phyloP scores from a whole-genome alignment of 2,797 vertebrate species.

The Mormyrops boulengeri region DNA sequence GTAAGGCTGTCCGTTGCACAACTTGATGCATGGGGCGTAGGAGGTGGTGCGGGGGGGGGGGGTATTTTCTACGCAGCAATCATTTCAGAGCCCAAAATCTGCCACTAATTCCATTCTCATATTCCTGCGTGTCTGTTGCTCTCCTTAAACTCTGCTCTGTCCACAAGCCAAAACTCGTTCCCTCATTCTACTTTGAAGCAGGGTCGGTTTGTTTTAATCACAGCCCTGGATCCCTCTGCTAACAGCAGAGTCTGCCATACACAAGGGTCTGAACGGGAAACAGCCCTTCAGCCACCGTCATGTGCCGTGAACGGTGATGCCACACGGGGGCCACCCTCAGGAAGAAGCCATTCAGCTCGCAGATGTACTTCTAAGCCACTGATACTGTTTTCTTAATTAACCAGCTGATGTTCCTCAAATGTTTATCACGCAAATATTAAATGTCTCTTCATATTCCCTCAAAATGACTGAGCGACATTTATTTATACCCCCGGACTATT shows the following conservation, averaged over 20 bases:
- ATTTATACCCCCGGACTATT: not conserved
- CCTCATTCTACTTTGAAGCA: not conserved
- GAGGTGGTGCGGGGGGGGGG: not conserved
- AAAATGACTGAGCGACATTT: not conserved
- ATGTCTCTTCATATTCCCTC: not conserved
- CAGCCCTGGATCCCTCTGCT: not conserved
- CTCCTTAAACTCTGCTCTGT: not conserved
- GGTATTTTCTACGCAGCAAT: not conserved
- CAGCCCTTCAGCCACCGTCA: not conserved
- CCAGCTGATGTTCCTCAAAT: not conserved
- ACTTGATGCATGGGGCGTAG: not conserved
- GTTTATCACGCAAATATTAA: not conserved
- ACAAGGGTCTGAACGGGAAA: not conserved
- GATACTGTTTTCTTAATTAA: not conserved
- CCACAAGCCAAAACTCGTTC: not conserved
- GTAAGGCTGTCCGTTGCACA: not conserved
- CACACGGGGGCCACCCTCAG: not conserved
- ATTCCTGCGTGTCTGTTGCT: not conserved
- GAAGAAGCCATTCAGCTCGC: not conserved
- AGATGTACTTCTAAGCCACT: not conserved
- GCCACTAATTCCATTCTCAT: not conserved
- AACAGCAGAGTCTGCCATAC: not conserved
- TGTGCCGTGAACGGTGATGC: not conserved
- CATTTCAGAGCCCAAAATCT: not conserved
- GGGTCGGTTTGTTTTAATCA: not conserved